Evolutionary conservation across 2,113 vertebrate species (phyloP).

Genomic region (Eudyptes chrysolophus): DNA sequence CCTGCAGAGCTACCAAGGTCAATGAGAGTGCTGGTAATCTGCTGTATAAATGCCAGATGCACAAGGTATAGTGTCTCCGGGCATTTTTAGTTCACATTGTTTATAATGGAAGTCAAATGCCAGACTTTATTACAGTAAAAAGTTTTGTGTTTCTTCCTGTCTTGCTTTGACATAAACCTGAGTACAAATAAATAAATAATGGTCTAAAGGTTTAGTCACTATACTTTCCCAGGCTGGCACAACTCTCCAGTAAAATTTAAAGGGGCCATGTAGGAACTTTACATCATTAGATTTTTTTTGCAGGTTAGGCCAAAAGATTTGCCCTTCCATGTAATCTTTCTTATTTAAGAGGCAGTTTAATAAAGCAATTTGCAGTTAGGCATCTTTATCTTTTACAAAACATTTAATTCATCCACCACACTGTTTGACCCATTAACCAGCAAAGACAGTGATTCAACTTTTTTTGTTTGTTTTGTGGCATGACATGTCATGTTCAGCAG

Average conservation of each 20-base stretch:
- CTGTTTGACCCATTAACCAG: neutral
- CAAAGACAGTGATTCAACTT: neutral
- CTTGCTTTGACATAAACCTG: slow-evolving; percentile 24
- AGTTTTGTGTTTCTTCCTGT: slow-evolving; percentile 40
- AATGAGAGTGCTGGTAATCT: slow-evolving; percentile 54
- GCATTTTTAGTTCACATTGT: slow-evolving; percentile 43
- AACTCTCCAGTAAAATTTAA: neutral
- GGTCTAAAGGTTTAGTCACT: neutral
- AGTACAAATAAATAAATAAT: slow-evolving; percentile 34
- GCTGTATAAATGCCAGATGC: slow-evolving; percentile 58
- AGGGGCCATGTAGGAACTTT: neutral
- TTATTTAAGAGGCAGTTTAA: neutral
- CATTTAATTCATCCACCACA: neutral
- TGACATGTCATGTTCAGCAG: neutral
- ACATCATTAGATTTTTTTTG: neutral
- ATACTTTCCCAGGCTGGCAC: neutral
- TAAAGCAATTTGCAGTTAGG: neutral
- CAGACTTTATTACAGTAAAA: slow-evolving; percentile 61
- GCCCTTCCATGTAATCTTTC: neutral
- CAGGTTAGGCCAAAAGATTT: neutral
- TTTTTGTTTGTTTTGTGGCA: neutral
- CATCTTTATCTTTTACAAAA: neutral
- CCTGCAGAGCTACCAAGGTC: slow-evolving; percentile 68
- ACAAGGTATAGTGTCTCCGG: slow-evolving; percentile 43
- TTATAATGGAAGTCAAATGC: slow-evolving; percentile 62